Base-by-base conservation (phyloP, 1,140 invertebrate species). In the Semibalanus balanoides region DNA sequence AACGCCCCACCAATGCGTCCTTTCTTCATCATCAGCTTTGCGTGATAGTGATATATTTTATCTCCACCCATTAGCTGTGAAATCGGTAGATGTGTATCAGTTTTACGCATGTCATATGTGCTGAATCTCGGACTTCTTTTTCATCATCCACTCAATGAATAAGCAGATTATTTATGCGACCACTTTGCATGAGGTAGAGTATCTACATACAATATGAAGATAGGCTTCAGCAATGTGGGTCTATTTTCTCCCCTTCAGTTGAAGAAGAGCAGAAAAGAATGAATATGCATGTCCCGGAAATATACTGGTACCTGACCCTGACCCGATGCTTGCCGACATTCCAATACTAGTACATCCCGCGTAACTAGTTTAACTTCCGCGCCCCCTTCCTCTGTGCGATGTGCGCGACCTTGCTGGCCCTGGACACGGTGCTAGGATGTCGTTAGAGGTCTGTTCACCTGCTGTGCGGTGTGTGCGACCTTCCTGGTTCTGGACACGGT, bases 21-120 rank as follows among this genome's bases (percentile, higher is more conserved):
- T 1, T 77, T 77, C 75, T 80, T 80, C 79, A 80, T 80, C 29
- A 80, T 80, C 22, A 80, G 74, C 69, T 80, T 80, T 77, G 74
- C 76, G 76, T 80, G 79, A 76, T 80, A 80, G 76, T 80, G 79
- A 29, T 80, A 80, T 0, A 80, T 43, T 76, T 80, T 79, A n/a
- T 80, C 74, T 5, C 79, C 79, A 3, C 79, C 79, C 79, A 80
- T 73, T 69, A 80, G n/a, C 75, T 77, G 77, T 22, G 22, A 73
- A 74, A 75, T n/a, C n/a, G n/a, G n/a, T n/a, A n/a, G n/a, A n/a
- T n/a, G n/a, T n/a, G 70, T 22, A 31, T 22, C 31, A 51, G 28
- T 5, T 7, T 40, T 40, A 17, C 5, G 17, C 5, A 40, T 40
- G 35, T 5, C 35, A 17, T 40, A 7, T 5, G 17, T 7, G 35